Conservation (phyloP, 2,113 vertebrate species). For the Lagenorhynchus albirostris region DNA sequence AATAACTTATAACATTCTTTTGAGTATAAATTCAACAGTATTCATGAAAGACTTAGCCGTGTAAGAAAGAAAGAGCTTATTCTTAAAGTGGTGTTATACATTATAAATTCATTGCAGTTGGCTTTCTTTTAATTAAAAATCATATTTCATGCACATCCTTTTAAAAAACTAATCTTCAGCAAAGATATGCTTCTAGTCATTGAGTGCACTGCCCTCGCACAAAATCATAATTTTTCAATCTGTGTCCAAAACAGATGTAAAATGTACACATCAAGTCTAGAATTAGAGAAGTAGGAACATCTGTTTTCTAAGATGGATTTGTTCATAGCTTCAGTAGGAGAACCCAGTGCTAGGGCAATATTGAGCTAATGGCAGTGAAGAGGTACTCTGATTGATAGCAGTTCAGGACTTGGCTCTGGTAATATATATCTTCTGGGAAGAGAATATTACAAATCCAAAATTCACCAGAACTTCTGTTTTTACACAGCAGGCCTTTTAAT, state of each 20-base stretch:
- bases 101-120: slow-evolving; percentile 42
- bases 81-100: background rate
- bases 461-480: background rate
- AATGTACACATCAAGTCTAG: background rate
- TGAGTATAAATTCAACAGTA: background rate
- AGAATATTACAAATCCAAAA: slow-evolving; percentile 38
- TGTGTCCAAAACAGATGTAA: slow-evolving; percentile 29
- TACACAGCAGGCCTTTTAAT: slow-evolving; percentile 15
- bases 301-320: background rate
- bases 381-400: background rate
- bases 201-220: background rate
- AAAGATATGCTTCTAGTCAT: slow-evolving; percentile 9
- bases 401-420: background rate
- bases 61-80: background rate
- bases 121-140: slow-evolving; percentile 66
- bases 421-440: background rate
- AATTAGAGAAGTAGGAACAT: slow-evolving; percentile 1
- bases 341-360: background rate
- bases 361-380: background rate
- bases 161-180: slow-evolving; percentile 40
- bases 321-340: background rate
- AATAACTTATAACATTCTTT: background rate
- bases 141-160: slow-evolving; percentile 49
- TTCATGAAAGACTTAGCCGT: slow-evolving; percentile 14
- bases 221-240: slow-evolving; percentile 44